These are phyloP conservation scores for Equus quagga DNA, from an alignment of 2,113 vertebrate genomes.

Conservation along the genomic window DNA sequence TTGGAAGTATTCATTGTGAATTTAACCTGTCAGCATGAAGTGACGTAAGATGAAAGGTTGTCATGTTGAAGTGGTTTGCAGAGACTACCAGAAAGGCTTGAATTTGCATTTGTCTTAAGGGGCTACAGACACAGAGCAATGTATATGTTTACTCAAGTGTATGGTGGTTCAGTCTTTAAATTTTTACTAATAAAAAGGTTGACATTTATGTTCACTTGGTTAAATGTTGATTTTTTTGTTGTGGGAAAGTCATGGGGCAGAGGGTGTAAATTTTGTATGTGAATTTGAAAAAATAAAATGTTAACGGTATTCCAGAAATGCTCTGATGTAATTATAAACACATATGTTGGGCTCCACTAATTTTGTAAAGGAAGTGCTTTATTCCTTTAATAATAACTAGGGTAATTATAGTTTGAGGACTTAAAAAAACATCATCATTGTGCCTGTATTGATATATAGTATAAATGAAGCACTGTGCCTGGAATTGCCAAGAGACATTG, in stretches of 20 bases:
- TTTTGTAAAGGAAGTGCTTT: conserved; percentile 29
- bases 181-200: not conserved
- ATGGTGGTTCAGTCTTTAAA: not conserved
- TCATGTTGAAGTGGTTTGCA: not conserved
- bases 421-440: not conserved
- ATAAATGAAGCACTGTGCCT: not conserved
- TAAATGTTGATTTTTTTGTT: conserved; percentile 5
- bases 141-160: not conserved
- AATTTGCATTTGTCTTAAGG: not conserved
- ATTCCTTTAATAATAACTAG: not conserved
- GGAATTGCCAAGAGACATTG: not conserved
- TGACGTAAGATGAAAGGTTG: not conserved
- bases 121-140: not conserved
- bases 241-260: not conserved
- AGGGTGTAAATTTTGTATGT: not conserved
- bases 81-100: not conserved
- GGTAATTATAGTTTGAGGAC: not conserved
- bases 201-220: not conserved
- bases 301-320: not conserved
- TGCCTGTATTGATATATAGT: not conserved
- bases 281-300: conserved; percentile 31
- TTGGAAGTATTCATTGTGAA: not conserved
- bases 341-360: not conserved
- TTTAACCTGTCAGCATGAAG: conserved; percentile 10
- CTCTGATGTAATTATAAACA: conserved; percentile 25